Evolutionary conservation across 2,888 invertebrate species (phyloP).

Genomic region (Cataglyphis cursor): DNA sequence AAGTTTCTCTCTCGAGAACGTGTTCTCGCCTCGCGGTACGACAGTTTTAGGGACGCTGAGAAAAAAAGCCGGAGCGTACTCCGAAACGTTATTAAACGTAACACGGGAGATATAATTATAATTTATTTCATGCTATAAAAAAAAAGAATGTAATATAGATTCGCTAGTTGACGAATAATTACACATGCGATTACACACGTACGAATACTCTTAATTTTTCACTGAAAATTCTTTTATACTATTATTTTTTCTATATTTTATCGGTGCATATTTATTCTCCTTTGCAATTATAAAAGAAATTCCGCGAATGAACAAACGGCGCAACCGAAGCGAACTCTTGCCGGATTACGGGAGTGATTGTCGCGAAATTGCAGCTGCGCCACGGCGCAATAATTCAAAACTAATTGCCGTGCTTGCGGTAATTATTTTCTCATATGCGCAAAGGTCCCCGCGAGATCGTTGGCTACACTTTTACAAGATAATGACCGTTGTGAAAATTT

Average conservation of each 20-base stretch:
- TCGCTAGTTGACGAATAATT: background rate
- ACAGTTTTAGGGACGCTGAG: conserved; percentile 14
- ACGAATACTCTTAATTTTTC: conserved; percentile 37
- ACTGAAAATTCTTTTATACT: conserved; percentile 26
- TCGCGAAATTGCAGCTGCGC: conserved; percentile 62
- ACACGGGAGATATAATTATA: conserved; percentile 14
- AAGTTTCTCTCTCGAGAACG: conserved; percentile 39
- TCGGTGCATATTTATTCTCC: conserved; percentile 31
- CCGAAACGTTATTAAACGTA: background rate
- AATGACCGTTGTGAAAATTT: conserved; percentile 56
- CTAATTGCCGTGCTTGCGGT: conserved; percentile 64
- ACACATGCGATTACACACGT: background rate
- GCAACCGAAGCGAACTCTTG: conserved; percentile 51
- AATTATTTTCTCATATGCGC: conserved; percentile 61
- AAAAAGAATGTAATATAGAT: background rate
- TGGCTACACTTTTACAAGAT: conserved; percentile 51
- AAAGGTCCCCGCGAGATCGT: conserved; percentile 48
- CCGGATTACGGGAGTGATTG: conserved; percentile 66
- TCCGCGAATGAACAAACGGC: conserved; percentile 51
- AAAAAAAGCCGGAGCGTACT: background rate
- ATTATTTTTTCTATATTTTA: background rate
- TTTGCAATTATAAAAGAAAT: conserved; percentile 43
- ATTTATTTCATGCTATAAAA: conserved; percentile 2
- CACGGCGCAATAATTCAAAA: conserved; percentile 62
- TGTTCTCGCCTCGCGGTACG: conserved; percentile 27